Evolutionary conservation across 2,888 invertebrate species (phyloP).

Genomic region (Synanthedon myopaeformis): DNA sequence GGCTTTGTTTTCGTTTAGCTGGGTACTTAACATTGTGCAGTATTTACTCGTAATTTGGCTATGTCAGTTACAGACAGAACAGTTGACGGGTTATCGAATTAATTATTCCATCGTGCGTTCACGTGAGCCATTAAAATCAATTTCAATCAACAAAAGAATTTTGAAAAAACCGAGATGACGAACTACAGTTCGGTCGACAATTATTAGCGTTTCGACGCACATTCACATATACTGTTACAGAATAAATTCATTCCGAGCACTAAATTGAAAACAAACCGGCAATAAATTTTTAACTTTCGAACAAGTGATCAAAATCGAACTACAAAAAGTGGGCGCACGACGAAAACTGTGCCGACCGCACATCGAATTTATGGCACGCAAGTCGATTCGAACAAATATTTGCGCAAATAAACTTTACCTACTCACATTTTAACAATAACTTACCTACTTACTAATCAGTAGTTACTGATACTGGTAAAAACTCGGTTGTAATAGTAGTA

Average conservation of each 20-base stretch:
- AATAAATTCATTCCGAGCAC: constrained; percentile 26
- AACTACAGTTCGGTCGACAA: constrained; percentile 27
- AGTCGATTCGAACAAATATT: background rate
- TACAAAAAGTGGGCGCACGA: constrained; percentile 48
- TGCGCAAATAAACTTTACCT: background rate
- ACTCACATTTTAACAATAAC: no score
- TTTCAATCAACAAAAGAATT: constrained; percentile 3
- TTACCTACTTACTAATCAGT: no score
- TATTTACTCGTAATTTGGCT: background rate
- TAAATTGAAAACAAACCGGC: constrained; percentile 51
- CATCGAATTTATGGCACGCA: constrained; percentile 52
- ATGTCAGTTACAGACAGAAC: background rate
- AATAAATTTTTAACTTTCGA: constrained; percentile 62
- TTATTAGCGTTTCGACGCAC: constrained; percentile 23
- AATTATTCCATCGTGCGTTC: background rate
- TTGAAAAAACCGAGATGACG: constrained; percentile 5
- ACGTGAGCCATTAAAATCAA: background rate
- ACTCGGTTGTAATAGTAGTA: no score
- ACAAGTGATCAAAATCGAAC: constrained; percentile 61
- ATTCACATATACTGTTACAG: background rate
- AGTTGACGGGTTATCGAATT: background rate
- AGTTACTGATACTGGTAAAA: no score
- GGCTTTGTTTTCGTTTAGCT: constrained; percentile 19
- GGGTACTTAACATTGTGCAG: constrained; percentile 1
- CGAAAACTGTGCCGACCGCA: constrained; percentile 51